Conservation (phyloP, 2,888 invertebrate species). For the Lepidocyrtinus sp. region DNA sequence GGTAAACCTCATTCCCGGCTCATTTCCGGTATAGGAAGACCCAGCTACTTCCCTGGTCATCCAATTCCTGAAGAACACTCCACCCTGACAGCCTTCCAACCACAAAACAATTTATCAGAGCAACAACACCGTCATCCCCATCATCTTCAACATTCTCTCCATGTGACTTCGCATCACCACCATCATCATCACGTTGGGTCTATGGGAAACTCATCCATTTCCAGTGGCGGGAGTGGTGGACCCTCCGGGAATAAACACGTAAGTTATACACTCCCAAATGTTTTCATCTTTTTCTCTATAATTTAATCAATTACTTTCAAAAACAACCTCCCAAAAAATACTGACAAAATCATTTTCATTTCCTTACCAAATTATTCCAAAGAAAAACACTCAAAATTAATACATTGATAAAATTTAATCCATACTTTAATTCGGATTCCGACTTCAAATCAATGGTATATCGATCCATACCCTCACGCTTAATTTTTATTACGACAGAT, state of each 20-base stretch:
- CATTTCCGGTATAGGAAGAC: background rate
- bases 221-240: conserved; percentile 24
- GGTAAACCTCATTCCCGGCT: background rate
- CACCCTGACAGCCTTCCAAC: background rate
- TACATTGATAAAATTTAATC: too few species aligned
- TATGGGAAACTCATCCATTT: conserved; percentile 12
- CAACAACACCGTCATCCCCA: conserved; percentile 21
- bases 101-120: conserved; percentile 28
- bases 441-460: background rate
- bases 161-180: conserved; percentile 31
- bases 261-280: too few species aligned
- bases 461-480: background rate
- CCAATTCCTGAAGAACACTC: background rate
- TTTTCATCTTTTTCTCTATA: too few species aligned
- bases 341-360: background rate
- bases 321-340: conserved; percentile 18
- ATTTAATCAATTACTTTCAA: background rate
- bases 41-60: background rate
- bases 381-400: too few species aligned
- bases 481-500: background rate
- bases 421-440: too few species aligned
- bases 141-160: conserved; percentile 32
- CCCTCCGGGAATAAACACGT: conserved; percentile 74
- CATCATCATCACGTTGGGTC: conserved; percentile 44
- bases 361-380: too few species aligned